Percentiles rank a stretch among this genome's conserved stretches.
phyloP scores from a whole-genome alignment of 2,888 invertebrate genomes.

The Dryococelus australis region DNA sequence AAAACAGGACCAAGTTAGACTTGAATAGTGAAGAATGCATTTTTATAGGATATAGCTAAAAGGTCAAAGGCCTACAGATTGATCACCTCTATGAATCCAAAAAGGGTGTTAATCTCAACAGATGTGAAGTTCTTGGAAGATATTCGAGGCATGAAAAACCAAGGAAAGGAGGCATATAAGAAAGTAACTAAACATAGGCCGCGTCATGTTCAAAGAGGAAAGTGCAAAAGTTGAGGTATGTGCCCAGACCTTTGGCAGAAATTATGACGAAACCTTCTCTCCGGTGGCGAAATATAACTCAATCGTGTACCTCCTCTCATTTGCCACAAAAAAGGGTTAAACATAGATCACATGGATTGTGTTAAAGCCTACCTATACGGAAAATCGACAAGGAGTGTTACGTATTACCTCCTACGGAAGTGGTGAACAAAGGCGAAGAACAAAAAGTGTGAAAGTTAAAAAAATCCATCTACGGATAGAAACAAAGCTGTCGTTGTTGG shows the following conservation, averaged over 20 bases:
- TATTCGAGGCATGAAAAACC: too few relatives aligned
- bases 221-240: not conserved
- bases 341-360: not conserved
- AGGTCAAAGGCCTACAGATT: too few relatives aligned
- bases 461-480: not conserved
- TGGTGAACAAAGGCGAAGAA: too few relatives aligned
- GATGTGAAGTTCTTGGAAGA: too few relatives aligned
- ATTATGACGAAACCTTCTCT: too few relatives aligned
- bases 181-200: not conserved
- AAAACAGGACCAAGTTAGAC: too few relatives aligned
- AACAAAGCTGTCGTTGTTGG: not conserved
- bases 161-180: too few relatives aligned
- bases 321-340: not conserved
- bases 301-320: not conserved
- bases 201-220: not conserved
- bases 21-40: too few relatives aligned
- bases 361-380: not conserved
- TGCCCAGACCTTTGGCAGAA: not conserved
- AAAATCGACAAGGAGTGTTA: not conserved
- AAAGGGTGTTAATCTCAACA: too few relatives aligned
- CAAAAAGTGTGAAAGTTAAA: not conserved
- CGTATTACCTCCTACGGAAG: not conserved
- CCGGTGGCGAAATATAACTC: too few relatives aligned
- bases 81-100: too few relatives aligned
- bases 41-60: too few relatives aligned